A percentile compares a stretch with the other conserved stretches of the same genome.
phyloP scores from a whole-genome alignment of 2,888 invertebrate species.

The Drepana falcataria region DNA sequence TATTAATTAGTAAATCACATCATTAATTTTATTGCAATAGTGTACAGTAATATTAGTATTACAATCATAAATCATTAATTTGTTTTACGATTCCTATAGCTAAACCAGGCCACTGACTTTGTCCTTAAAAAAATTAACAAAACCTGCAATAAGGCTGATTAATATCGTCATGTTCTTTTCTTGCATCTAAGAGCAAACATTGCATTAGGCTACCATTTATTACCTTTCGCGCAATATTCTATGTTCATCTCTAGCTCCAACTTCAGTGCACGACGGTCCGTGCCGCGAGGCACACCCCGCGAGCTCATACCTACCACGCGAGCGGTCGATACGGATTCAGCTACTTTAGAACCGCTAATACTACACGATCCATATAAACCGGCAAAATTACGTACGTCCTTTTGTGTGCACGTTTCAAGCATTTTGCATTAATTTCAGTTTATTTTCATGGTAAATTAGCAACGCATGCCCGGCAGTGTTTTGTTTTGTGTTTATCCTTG shows the following conservation, averaged over 20 bases:
- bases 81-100: too few species aligned
- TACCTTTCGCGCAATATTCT: constrained; percentile 24
- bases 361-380: constrained; percentile 17
- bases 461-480: constrained; percentile 12
- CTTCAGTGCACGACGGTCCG: constrained; percentile 60
- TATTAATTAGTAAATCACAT: too few species aligned
- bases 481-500: neutral
- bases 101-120: too few species aligned
- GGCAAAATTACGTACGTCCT: constrained; percentile 49
- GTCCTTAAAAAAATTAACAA: too few species aligned
- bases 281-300: constrained; percentile 47
- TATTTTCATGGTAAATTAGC: constrained; percentile 13
- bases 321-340: constrained; percentile 24
- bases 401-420: constrained; percentile 12
- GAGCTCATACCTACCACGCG: constrained; percentile 18
- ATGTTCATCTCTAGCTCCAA: constrained; percentile 24
- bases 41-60: too few species aligned
- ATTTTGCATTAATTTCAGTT: constrained; percentile 14
- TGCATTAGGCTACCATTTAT: neutral
- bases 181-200: neutral
- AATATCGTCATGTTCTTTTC: neutral
- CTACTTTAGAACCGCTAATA: constrained; percentile 15
- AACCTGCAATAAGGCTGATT: neutral
- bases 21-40: too few species aligned
- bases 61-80: too few species aligned